These are phyloP conservation scores for Hassar affinis DNA, from an alignment of 2,113 vertebrate species.

Conservation along the genomic window DNA sequence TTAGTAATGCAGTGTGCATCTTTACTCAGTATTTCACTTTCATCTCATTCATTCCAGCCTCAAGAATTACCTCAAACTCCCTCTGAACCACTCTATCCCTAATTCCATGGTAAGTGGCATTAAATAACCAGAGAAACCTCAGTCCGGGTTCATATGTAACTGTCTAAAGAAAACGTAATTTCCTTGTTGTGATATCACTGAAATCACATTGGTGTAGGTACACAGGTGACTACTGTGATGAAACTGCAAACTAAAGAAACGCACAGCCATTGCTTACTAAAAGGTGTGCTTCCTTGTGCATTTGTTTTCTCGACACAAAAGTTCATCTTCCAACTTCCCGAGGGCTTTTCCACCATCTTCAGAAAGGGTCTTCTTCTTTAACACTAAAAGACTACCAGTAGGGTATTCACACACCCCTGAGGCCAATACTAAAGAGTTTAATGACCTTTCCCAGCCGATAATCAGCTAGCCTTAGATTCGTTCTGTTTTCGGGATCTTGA, in stretches of 20 bases:
- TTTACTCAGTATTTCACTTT: slow-evolving; percentile 49
- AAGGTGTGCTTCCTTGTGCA: slow-evolving; percentile 52
- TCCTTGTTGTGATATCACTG: slow-evolving; percentile 34
- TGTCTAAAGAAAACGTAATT: slow-evolving; percentile 26
- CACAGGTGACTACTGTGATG: slow-evolving; percentile 53
- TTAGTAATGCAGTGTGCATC: slow-evolving; percentile 70
- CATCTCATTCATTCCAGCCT: slow-evolving; percentile 29
- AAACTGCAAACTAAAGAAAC: slow-evolving; percentile 51
- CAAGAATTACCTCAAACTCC: slow-evolving; percentile 14
- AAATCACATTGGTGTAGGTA: slow-evolving; percentile 54
- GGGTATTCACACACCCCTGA: slow-evolving; percentile 23
- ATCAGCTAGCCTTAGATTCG: slow-evolving; percentile 57
- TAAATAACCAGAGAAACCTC: slow-evolving; percentile 35
- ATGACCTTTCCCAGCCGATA: slow-evolving; percentile 58
- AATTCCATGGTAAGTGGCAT: slow-evolving; percentile 36
- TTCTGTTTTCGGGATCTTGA: slow-evolving; percentile 43
- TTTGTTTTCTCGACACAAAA: slow-evolving; percentile 42
- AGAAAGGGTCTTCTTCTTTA: slow-evolving; percentile 32
- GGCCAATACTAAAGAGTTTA: slow-evolving; percentile 42
- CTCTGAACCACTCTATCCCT: slow-evolving; percentile 22
- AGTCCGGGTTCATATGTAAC: slow-evolving; percentile 32
- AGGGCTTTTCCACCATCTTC: slow-evolving; percentile 35
- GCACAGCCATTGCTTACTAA: slow-evolving; percentile 68
- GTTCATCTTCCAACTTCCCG: slow-evolving; percentile 49
- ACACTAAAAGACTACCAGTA: slow-evolving; percentile 32